Conservation (phyloP, 2,888 invertebrate genomes). For the Apoda limacodes region DNA sequence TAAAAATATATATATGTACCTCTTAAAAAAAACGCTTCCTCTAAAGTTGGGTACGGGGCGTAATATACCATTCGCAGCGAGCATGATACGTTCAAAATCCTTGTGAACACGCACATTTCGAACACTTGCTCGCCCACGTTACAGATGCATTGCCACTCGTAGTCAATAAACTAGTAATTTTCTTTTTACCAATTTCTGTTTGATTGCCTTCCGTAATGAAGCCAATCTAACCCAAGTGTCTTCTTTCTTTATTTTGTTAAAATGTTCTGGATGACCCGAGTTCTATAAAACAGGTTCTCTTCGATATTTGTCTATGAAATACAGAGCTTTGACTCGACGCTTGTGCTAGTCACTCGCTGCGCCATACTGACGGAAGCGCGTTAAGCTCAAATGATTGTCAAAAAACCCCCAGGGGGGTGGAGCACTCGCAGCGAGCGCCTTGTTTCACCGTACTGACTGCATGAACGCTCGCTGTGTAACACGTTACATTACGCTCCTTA, state of each 20-base stretch:
- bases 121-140: too few relatives aligned
- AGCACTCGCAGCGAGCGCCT: neutral
- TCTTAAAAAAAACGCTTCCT: too few relatives aligned
- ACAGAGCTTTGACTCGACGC: constrained; percentile 18
- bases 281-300: constrained; percentile 20
- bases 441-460: constrained; percentile 7
- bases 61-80: too few relatives aligned
- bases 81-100: too few relatives aligned
- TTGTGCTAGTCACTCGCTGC: constrained; percentile 16
- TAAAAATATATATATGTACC: too few relatives aligned
- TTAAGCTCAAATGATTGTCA: neutral
- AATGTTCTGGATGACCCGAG: constrained; percentile 20
- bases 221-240: constrained; percentile 21
- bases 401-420: too few relatives aligned
- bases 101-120: too few relatives aligned
- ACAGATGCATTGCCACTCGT: too few relatives aligned
- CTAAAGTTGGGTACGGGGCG: too few relatives aligned
- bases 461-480: constrained; percentile 9
- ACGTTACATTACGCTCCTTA: constrained; percentile 8
- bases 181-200: constrained; percentile 18
- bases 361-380: constrained; percentile 3
- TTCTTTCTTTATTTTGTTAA: constrained; percentile 22
- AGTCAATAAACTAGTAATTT: constrained; percentile 20
- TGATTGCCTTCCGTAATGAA: constrained; percentile 14
- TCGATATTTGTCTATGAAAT: constrained; percentile 21